Conservation (phyloP, 2,113 vertebrate species). For the Pollimyrus isidori region DNA sequence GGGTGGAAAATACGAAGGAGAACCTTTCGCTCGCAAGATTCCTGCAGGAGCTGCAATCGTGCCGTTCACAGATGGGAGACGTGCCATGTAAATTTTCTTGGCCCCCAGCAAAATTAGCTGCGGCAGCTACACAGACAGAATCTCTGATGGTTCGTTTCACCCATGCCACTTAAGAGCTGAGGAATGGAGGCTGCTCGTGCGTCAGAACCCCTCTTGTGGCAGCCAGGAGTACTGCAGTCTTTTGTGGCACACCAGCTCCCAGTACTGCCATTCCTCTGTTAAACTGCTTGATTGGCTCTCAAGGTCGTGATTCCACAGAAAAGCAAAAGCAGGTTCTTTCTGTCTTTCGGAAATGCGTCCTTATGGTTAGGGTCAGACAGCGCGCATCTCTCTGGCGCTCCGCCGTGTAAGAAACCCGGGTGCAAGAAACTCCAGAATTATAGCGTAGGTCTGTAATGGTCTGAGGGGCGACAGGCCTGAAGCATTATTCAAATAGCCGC, state of each 20-base stretch:
- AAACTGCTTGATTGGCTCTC: neutral
- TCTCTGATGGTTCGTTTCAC: neutral
- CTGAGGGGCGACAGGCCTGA: neutral
- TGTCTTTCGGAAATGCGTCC: neutral
- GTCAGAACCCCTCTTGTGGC: slow-evolving; percentile 14
- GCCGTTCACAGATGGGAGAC: neutral
- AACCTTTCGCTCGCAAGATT: neutral
- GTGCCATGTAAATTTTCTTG: neutral
- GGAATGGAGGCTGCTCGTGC: neutral
- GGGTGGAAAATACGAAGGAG: neutral
- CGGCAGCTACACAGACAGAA: neutral
- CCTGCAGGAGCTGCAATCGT: neutral
- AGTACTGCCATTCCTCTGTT: neutral
- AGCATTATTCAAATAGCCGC: neutral
- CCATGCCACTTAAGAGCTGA: neutral
- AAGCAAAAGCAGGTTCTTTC: neutral
- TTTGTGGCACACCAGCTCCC: neutral
- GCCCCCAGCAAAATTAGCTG: neutral
- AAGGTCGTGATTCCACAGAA: neutral
- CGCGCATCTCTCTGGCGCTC: neutral
- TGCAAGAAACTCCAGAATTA: neutral
- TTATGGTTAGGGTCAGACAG: neutral
- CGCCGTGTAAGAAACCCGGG: neutral
- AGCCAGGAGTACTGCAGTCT: neutral
- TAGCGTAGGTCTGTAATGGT: neutral